A percentile compares a stretch with the other conserved stretches of the same genome.
Evolutionary conservation across 2,888 invertebrate species (phyloP).

Genomic region (Beris chalybata): DNA sequence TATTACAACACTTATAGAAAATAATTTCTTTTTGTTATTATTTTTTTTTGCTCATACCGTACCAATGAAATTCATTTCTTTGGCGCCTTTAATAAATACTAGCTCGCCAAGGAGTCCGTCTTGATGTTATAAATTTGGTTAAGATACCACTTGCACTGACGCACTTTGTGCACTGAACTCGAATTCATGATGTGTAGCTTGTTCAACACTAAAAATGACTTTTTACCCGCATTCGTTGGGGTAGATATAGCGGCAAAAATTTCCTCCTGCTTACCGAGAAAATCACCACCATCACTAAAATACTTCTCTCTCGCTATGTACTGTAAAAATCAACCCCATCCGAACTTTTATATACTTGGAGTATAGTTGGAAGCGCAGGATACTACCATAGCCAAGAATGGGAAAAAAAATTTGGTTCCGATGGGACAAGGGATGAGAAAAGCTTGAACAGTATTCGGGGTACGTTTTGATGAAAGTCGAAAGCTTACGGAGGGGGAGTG

Average conservation of each 20-base stretch:
- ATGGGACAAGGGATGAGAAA: too few species aligned
- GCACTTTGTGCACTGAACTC: conserved; percentile 51
- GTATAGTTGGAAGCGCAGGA: too few species aligned
- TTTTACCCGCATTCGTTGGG: conserved; percentile 38
- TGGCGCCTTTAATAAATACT: conserved; percentile 56
- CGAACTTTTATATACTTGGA: too few species aligned
- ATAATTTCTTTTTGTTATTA: neutral
- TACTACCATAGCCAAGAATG: too few species aligned
- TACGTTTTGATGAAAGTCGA: too few species aligned
- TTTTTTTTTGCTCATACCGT: conserved; percentile 45
- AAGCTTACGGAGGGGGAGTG: neutral
- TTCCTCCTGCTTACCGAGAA: conserved; percentile 1
- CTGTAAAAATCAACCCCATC: too few species aligned
- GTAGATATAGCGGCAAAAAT: conserved; percentile 27
- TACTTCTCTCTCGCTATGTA: too few species aligned
- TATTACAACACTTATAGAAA: conserved; percentile 5
- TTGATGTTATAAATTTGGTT: conserved; percentile 42
- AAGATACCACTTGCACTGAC: conserved; percentile 50
- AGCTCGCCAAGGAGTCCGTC: conserved; percentile 54
- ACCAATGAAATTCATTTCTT: conserved; percentile 59
- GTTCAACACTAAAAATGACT: conserved; percentile 33
- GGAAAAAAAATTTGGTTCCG: too few species aligned
- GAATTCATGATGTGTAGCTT: conserved; percentile 37
- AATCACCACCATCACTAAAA: too few species aligned
- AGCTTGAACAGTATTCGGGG: too few species aligned